Percentiles rank a stretch among this genome's conserved stretches.
These are phyloP conservation scores for Cololabis saira DNA, from an alignment of 2,113 vertebrate genomes.

Conservation along the genomic window DNA sequence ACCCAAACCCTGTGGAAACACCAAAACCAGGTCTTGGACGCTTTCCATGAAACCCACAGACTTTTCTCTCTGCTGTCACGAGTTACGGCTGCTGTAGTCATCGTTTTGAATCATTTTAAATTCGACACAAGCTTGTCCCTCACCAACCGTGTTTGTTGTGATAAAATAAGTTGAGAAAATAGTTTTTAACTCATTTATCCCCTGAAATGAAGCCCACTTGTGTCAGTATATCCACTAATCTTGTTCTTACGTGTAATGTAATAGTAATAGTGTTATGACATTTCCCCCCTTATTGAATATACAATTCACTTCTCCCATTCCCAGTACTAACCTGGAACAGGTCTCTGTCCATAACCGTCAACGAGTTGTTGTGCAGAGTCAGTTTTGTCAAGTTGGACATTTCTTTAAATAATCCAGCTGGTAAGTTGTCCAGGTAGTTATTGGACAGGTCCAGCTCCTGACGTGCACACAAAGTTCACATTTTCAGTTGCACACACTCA, in stretches of 20 bases:
- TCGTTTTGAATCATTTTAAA: too few species aligned
- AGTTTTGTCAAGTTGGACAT: constrained; percentile 92
- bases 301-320: too few species aligned
- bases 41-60: background rate
- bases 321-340: constrained; percentile 82
- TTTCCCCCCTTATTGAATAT: too few species aligned
- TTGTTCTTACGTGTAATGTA: too few species aligned
- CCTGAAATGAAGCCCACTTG: too few species aligned
- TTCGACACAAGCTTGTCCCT: too few species aligned
- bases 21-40: constrained; percentile 1
- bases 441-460: constrained; percentile 92
- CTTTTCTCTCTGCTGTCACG: too few species aligned
- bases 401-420: constrained; percentile 87
- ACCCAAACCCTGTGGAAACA: constrained; percentile 74
- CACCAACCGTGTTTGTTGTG: constrained; percentile 17
- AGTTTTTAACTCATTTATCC: too few species aligned
- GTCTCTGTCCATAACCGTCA: constrained; percentile 90
- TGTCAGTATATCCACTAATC: too few species aligned
- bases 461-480: constrained; percentile 19
- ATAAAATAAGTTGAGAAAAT: constrained; percentile 12
- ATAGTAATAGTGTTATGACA: too few species aligned
- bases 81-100: too few species aligned
- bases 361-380: constrained; percentile 94
- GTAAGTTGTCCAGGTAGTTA: constrained; percentile 96
- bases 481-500: background rate